These are phyloP conservation scores for Wiebesia pumilae DNA, from an alignment of 1,140 invertebrate species.

Conservation along the genomic window DNA sequence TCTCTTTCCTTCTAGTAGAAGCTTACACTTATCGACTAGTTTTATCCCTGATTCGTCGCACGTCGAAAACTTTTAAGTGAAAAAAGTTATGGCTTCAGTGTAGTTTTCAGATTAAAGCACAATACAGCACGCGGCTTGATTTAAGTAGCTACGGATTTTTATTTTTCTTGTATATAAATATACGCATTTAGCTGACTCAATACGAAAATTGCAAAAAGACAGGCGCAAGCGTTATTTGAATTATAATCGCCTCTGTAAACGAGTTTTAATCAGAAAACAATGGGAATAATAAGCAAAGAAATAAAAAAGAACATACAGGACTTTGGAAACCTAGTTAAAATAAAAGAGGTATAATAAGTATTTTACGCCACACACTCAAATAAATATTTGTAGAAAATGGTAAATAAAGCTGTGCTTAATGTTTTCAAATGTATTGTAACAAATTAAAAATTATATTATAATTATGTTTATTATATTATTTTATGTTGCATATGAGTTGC, in stretches of 20 bases:
- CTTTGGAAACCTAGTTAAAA: too few relatives aligned
- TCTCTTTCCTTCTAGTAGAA: not conserved
- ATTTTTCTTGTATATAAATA: not conserved
- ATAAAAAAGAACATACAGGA: too few relatives aligned
- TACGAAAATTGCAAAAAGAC: conserved; percentile 34
- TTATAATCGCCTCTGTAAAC: conserved; percentile 33
- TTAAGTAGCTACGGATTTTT: conserved; percentile 17
- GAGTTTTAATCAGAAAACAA: not conserved
- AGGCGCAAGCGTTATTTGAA: conserved; percentile 51
- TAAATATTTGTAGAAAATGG: too few relatives aligned
- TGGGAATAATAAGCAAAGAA: too few relatives aligned
- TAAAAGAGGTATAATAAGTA: too few relatives aligned
- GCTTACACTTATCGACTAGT: not conserved
- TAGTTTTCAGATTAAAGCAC: conserved; percentile 58
- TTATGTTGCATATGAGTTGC: too few relatives aligned
- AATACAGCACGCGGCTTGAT: conserved; percentile 29
- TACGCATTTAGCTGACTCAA: conserved; percentile 24
- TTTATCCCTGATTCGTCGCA: conserved; percentile 55
- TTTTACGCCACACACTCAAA: too few relatives aligned
- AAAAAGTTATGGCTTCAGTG: conserved; percentile 59
- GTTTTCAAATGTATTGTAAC: too few relatives aligned
- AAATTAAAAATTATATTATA: too few relatives aligned
- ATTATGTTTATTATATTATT: too few relatives aligned
- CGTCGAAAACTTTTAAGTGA: conserved; percentile 62
- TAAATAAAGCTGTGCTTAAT: too few relatives aligned